A percentile compares a stretch with the other conserved stretches of the same genome.
Evolutionary conservation across 2,888 invertebrate genomes (phyloP).

Genomic region (Zaprionus lineosus): DNA sequence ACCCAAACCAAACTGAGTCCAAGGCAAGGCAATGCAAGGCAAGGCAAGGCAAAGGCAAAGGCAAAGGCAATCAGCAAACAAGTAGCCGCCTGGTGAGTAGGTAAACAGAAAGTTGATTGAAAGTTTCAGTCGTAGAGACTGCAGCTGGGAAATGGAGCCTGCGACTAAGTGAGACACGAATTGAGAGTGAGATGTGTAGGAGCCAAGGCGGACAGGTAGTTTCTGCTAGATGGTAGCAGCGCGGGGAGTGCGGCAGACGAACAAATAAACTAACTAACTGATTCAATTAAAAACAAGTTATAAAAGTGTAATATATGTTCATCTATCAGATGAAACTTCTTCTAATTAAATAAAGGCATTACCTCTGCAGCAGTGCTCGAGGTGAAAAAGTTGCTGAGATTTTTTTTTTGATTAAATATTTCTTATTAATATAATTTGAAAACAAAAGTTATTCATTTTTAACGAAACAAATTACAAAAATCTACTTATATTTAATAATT

Average conservation of each 20-base stretch:
- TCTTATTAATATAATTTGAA: no score
- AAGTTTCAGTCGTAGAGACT: slow-evolving; percentile 54
- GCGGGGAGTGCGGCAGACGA: no score
- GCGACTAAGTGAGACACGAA: slow-evolving; percentile 12
- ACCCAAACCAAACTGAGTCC: slow-evolving; percentile 2
- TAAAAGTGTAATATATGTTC: slow-evolving; percentile 8
- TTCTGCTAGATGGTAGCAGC: no score
- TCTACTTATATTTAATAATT: no score
- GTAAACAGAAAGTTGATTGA: slow-evolving; percentile 73
- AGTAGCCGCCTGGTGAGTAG: slow-evolving; percentile 48
- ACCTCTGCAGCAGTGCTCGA: no score
- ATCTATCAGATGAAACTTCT: neutral
- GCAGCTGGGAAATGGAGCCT: slow-evolving; percentile 42
- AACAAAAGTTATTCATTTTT: no score
- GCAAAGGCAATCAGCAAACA: slow-evolving; percentile 44
- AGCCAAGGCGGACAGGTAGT: slow-evolving; percentile 30
- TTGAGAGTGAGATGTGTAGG: slow-evolving; percentile 39
- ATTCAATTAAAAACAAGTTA: slow-evolving; percentile 43
- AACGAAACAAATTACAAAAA: no score
- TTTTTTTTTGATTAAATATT: no score
- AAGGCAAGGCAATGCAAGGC: slow-evolving; percentile 4
- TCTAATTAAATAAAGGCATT: no score
- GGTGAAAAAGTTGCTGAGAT: no score
- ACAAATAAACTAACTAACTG: slow-evolving; percentile 31
- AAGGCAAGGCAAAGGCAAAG: slow-evolving; percentile 3